These are phyloP conservation scores for Drosophila fuyamai DNA, from an alignment of 1,140 invertebrate species.

Conservation along the genomic window DNA sequence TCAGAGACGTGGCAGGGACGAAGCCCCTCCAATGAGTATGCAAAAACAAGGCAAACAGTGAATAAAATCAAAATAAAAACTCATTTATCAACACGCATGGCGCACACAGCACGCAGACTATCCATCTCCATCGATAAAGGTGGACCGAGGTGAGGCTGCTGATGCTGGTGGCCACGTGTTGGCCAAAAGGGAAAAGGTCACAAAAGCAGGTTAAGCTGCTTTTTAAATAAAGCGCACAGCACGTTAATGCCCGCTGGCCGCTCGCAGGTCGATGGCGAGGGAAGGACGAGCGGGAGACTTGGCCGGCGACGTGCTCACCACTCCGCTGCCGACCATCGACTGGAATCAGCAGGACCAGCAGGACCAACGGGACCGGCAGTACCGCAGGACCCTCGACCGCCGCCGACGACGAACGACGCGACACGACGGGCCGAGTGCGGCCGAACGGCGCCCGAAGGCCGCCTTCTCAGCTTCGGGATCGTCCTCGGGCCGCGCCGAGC, in stretches of 20 bases:
- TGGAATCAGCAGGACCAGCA: constrained; percentile 1
- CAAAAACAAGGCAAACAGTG: constrained; percentile 70
- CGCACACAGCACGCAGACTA: constrained; percentile 7
- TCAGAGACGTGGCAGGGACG: not conserved
- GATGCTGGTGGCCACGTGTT: constrained; percentile 35
- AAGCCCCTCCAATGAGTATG: constrained; percentile 46
- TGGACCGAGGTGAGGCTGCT: constrained; percentile 44
- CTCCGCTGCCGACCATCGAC: constrained; percentile 48
- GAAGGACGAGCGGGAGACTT: not conserved
- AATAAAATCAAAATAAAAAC: constrained; percentile 81
- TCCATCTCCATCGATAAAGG: constrained; percentile 22
- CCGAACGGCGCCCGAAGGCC: not conserved
- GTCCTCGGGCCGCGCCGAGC: constrained; percentile 8
- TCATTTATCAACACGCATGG: constrained; percentile 71
- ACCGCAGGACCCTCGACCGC: not conserved
- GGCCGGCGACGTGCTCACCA: constrained; percentile 55
- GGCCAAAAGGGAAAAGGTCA: constrained; percentile 77
- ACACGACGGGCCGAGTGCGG: not conserved
- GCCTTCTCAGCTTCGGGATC: no score
- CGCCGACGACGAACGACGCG: not conserved
- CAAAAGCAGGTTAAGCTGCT: constrained; percentile 82
- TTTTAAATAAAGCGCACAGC: constrained; percentile 76
- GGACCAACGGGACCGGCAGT: no score
- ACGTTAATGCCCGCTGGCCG: constrained; percentile 54
- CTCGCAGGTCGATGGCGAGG: not conserved